Base-by-base conservation (phyloP, 2,797 vertebrate species). In the Oreonectes daqikongensis region DNA sequence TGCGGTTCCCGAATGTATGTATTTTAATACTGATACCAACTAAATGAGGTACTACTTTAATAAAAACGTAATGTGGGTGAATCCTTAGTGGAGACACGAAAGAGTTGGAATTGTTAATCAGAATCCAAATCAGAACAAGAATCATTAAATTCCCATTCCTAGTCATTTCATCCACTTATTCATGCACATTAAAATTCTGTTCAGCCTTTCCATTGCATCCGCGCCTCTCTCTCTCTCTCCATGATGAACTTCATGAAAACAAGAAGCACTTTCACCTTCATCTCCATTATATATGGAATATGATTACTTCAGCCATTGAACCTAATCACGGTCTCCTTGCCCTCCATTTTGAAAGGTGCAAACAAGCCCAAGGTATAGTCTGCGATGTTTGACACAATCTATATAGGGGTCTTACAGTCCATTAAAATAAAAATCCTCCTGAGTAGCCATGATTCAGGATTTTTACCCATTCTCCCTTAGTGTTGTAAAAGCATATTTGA, bases 401-500 rank as follows among this genome's bases (percentile, higher is more conserved):
- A 30, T 61, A 35, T 30, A 77, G 57, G 48, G 57, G 28, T 40
- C 44, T 69, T 77, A 52, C 46, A 52, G 44, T 53, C 55, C 24
- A 69, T 63, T 69, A 70, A 26, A 53, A 69, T 61, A 70, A 63
- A 70, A 63, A 76, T n/a, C 20, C 20, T 40, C 20, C 40, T 44
- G 40, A 65, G 11, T 65, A 44, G 10, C n/a, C n/a, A 28, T 32
- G 18, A 69, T 28, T 32, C 44, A 20, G 17, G 44, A 61, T 69
- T 70, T 61, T 63, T 28, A 52, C 50, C 53, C 60, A 17, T 61
- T 69, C 14, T 53, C 28, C 38, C 42, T 64, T 30, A 38, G 48
- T 77, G 40, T 40, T 84, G 73, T 72, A 72, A 69, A 86, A 79
- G 69, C 89, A 89, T 86, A 84, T 86, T 84, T 84, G 83, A 67